These are phyloP conservation scores for Drosophila punjabiensis DNA, from an alignment of 1,140 invertebrate genomes.

Conservation along the genomic window DNA sequence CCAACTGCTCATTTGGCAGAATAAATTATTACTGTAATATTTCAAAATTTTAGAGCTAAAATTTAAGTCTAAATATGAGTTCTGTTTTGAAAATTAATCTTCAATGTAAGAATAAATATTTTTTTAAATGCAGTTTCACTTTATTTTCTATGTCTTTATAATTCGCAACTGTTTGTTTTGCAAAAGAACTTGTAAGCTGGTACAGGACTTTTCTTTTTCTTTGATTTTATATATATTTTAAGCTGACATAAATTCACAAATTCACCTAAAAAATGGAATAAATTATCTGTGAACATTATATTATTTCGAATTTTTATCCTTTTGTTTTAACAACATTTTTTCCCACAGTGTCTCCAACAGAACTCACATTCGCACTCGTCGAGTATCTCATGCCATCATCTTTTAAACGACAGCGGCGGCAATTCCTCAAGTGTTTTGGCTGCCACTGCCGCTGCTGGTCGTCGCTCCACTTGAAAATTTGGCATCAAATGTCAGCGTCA, in stretches of 20 bases:
- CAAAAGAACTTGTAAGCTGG: no score
- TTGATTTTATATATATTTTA: no score
- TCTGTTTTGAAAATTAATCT: no score
- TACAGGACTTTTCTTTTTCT: no score
- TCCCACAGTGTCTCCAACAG: neutral
- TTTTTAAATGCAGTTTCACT: no score
- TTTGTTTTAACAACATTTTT: slow-evolving; percentile 4
- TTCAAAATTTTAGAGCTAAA: no score
- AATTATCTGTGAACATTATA: neutral
- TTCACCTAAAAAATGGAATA: neutral
- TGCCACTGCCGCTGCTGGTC: slow-evolving; percentile 55
- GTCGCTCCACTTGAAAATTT: slow-evolving; percentile 80
- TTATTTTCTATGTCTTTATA: no score
- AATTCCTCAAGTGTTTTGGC: slow-evolving; percentile 82
- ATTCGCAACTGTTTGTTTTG: no score
- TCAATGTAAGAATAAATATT: no score
- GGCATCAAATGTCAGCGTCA: slow-evolving; percentile 82
- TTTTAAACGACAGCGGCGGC: slow-evolving; percentile 80
- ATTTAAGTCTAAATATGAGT: no score
- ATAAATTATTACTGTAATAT: neutral
- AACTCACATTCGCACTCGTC: slow-evolving; percentile 41
- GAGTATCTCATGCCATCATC: slow-evolving; percentile 80
- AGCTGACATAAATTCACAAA: neutral
- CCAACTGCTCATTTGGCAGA: neutral
- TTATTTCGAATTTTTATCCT: neutral